Evolutionary conservation across 2,888 invertebrate genomes (phyloP).

Genomic region (Cyclophora punctaria): DNA sequence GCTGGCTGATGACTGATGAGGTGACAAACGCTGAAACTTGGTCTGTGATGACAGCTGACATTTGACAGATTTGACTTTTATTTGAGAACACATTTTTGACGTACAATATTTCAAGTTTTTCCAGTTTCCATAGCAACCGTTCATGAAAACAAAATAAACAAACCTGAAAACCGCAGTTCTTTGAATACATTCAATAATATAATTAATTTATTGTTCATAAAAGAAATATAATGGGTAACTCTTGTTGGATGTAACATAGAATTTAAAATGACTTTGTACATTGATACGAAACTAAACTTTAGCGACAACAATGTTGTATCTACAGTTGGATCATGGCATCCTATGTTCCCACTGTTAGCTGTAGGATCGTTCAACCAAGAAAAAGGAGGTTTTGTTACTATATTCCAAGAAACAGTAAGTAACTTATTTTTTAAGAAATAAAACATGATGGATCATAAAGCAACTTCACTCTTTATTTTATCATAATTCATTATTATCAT

Average conservation of each 20-base stretch:
- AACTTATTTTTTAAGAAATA: background rate
- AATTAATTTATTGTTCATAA: background rate
- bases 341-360: conserved; percentile 85
- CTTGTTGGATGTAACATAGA: background rate
- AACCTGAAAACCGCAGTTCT: background rate
- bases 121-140: conserved; percentile 1
- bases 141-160: background rate
- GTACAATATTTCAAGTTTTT: no score
- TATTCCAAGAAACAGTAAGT: conserved; percentile 89
- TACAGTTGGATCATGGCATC: conserved; percentile 89
- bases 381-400: conserved; percentile 89
- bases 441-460: no score
- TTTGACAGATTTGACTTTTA: background rate
- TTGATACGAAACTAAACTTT: conserved; percentile 88
- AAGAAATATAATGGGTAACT: background rate
- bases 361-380: conserved; percentile 91
- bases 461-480: no score
- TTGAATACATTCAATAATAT: background rate
- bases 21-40: background rate
- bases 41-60: background rate
- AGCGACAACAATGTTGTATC: conserved; percentile 84
- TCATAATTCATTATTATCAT: background rate
- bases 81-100: no score
- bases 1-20: background rate
- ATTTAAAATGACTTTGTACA: conserved; percentile 83